A percentile compares a stretch with the other conserved stretches of the same genome.
phyloP scores from a whole-genome alignment of 2,888 invertebrate species.

The Oasisia sp. region DNA sequence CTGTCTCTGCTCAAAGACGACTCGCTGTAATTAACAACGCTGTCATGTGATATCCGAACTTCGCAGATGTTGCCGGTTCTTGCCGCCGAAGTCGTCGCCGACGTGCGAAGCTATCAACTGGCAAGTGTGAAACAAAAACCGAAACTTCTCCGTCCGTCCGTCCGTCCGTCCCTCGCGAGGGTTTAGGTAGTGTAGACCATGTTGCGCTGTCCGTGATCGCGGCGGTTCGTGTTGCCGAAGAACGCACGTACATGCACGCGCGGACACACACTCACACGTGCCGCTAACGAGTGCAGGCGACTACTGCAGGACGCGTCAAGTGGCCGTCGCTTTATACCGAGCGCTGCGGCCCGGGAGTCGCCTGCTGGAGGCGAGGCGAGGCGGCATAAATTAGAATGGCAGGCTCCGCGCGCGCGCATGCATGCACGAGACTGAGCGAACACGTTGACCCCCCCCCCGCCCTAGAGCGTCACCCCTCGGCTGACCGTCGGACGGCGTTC shows the following conservation, averaged over 20 bases:
- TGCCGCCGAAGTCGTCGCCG: background rate
- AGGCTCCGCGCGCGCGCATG: background rate
- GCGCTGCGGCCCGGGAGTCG: background rate
- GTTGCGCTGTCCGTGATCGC: background rate
- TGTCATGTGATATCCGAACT: background rate
- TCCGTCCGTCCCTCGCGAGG: background rate
- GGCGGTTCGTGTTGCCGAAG: too few species aligned
- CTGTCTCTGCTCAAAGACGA: background rate
- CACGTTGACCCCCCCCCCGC: background rate
- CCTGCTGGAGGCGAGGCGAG: background rate
- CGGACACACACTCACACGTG: background rate
- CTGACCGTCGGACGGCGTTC: background rate
- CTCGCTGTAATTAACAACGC: background rate
- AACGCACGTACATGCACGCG: too few species aligned
- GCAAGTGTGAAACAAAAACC: background rate
- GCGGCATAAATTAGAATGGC: background rate
- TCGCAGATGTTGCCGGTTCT: background rate
- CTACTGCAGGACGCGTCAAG: background rate
- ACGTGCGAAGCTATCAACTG: background rate
- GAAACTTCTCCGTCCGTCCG: background rate
- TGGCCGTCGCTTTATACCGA: background rate
- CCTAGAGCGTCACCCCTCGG: background rate
- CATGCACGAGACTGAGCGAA: background rate
- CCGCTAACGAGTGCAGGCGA: background rate
- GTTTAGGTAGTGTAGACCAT: background rate